Evolutionary conservation across 2,797 vertebrate genomes (phyloP).

Genomic region (Macropus fuliginosus): DNA sequence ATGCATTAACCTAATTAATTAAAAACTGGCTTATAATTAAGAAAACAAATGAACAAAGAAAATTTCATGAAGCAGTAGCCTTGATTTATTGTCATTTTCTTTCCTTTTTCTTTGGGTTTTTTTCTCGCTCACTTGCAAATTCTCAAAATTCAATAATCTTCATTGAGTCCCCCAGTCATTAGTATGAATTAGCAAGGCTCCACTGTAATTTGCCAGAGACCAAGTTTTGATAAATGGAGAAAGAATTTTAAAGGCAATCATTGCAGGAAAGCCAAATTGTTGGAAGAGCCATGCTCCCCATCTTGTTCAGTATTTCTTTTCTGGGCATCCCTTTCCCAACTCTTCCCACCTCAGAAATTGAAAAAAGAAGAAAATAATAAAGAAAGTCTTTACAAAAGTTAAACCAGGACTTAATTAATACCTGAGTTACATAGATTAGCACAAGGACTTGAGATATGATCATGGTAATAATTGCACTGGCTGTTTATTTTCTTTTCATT

Average conservation of each 20-base stretch:
- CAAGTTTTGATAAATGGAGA: slow-evolving; percentile 64
- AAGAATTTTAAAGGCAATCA: slow-evolving; percentile 55
- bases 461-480: slow-evolving; percentile 73
- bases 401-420: slow-evolving; percentile 67
- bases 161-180: slow-evolving; percentile 45
- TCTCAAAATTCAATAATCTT: slow-evolving; percentile 66
- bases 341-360: neutral
- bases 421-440: slow-evolving; percentile 73
- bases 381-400: slow-evolving; percentile 38
- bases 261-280: slow-evolving; percentile 7
- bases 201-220: slow-evolving; percentile 61
- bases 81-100: slow-evolving; percentile 44
- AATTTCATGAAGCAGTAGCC: slow-evolving; percentile 36
- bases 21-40: slow-evolving; percentile 68
- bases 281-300: slow-evolving; percentile 4
- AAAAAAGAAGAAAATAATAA: slow-evolving; percentile 47
- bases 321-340: neutral
- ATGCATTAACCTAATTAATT: slow-evolving; percentile 70
- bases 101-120: neutral
- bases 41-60: slow-evolving; percentile 71
- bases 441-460: slow-evolving; percentile 75
- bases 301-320: neutral
- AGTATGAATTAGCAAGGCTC: slow-evolving; percentile 67
- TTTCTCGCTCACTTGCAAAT: slow-evolving; percentile 33
- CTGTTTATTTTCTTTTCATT: slow-evolving; percentile 78